phyloP scores from a whole-genome alignment of 2,888 invertebrate genomes.

The Caenorhabditis sp. region DNA sequence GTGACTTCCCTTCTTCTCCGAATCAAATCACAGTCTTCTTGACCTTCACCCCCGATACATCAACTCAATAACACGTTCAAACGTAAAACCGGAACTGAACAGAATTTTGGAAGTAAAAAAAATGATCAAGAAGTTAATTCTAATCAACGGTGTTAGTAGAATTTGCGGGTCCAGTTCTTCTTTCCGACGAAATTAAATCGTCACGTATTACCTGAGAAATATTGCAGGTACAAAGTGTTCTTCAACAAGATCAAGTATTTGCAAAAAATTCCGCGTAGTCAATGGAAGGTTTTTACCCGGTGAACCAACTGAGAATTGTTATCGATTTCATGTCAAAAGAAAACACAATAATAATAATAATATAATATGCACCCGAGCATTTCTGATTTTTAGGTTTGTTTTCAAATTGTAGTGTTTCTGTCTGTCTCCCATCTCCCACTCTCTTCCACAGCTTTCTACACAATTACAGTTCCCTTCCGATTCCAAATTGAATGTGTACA shows the following conservation, averaged over 20 bases:
- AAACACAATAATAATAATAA: constrained; percentile 13
- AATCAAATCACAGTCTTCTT: constrained; percentile 17
- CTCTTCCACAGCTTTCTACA: constrained; percentile 47
- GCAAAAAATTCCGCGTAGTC: constrained; percentile 80
- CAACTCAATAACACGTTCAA: not conserved
- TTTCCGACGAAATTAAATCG: constrained; percentile 3
- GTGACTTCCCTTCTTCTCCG: constrained; percentile 16
- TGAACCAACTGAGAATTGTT: constrained; percentile 18
- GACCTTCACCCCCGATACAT: constrained; percentile 33
- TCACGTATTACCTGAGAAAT: not conserved
- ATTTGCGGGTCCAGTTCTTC: not conserved
- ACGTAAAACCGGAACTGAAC: constrained; percentile 5
- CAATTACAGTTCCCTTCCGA: not conserved
- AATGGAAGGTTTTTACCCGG: constrained; percentile 80
- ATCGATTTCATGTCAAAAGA: not conserved
- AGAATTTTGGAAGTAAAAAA: constrained; percentile 12
- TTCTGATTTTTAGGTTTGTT: constrained; percentile 27
- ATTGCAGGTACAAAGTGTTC: constrained; percentile 77
- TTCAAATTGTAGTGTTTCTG: constrained; percentile 2
- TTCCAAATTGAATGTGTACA: constrained; percentile 18
- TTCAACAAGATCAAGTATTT: constrained; percentile 79
- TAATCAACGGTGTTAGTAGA: constrained; percentile 2
- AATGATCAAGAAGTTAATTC: constrained; percentile 5
- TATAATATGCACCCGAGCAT: constrained; percentile 1
- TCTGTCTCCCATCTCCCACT: constrained; percentile 6